A percentile compares a stretch with the other conserved stretches of the same genome.
Conservation (phyloP, 2,888 invertebrate genomes). For the Acanthosepion pharaonis region DNA sequence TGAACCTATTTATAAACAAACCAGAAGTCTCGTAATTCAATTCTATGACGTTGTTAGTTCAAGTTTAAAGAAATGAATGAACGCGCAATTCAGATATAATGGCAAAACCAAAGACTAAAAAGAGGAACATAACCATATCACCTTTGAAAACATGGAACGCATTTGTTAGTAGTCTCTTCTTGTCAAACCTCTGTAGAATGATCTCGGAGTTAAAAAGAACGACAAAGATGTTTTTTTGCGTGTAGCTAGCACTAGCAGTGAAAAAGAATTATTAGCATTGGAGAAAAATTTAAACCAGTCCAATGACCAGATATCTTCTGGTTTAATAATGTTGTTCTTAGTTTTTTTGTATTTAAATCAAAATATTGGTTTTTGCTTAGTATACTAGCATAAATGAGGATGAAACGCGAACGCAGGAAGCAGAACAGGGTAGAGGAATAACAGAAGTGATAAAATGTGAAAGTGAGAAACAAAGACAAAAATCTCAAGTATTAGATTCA, state of each 20-base stretch:
- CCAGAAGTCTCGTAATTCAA: background rate
- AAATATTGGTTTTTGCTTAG: background rate
- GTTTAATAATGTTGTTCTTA: background rate
- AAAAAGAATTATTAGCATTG: too few species aligned
- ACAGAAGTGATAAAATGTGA: background rate
- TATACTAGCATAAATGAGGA: background rate
- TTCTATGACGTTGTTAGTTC: too few species aligned
- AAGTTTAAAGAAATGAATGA: too few species aligned
- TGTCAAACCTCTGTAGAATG: background rate
- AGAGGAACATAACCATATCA: background rate
- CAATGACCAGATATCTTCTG: background rate
- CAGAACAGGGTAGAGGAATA: background rate
- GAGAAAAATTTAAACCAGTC: too few species aligned
- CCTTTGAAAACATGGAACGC: conserved; percentile 18
- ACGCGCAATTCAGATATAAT: too few species aligned
- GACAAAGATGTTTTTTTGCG: too few species aligned
- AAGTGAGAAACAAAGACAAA: background rate
- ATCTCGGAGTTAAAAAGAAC: too few species aligned
- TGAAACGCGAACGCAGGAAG: background rate
- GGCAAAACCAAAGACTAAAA: too few species aligned
- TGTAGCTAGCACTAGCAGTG: too few species aligned
- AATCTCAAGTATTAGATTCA: background rate
- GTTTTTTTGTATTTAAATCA: background rate
- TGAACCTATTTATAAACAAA: background rate
- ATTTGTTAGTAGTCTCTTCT: background rate